phyloP scores from a whole-genome alignment of 2,888 invertebrate genomes.

The Eupithecia vulgata region DNA sequence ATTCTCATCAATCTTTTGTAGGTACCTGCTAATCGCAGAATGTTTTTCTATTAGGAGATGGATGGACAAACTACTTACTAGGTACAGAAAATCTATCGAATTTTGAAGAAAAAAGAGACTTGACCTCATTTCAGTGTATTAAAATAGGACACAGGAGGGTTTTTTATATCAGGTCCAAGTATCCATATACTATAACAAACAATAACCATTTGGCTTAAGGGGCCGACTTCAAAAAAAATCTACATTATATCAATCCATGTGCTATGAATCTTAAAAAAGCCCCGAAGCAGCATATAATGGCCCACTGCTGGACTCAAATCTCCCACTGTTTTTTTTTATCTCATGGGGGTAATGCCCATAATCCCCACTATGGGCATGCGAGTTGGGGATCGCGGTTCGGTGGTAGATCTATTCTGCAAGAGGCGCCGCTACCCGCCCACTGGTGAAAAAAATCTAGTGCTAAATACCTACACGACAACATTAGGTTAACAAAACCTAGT shows the following conservation, averaged over 20 bases:
- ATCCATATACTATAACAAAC: constrained; percentile 48
- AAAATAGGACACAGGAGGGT: not conserved
- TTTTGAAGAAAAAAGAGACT: not conserved
- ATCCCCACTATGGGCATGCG: too few species aligned
- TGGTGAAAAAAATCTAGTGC: too few species aligned
- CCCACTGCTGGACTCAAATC: too few species aligned
- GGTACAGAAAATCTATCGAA: not conserved
- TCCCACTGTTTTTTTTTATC: too few species aligned
- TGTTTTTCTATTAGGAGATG: not conserved
- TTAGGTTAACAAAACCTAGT: not conserved
- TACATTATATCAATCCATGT: not conserved
- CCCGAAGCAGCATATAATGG: too few species aligned
- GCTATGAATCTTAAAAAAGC: not conserved
- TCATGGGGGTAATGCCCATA: too few species aligned
- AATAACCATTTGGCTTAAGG: constrained; percentile 54
- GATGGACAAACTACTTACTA: not conserved
- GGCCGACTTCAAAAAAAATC: not conserved
- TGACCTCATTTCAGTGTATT: constrained; percentile 4
- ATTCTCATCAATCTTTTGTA: not conserved
- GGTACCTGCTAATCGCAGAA: not conserved
- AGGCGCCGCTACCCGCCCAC: too few species aligned
- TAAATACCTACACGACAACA: not conserved
- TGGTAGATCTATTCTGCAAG: too few species aligned
- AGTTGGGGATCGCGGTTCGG: too few species aligned
- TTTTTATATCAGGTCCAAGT: constrained; percentile 14